Evolutionary conservation across 2,797 vertebrate genomes (phyloP), one percentile per base, ranked within the genome.

Genomic region (Chrosomus eos): DNA sequence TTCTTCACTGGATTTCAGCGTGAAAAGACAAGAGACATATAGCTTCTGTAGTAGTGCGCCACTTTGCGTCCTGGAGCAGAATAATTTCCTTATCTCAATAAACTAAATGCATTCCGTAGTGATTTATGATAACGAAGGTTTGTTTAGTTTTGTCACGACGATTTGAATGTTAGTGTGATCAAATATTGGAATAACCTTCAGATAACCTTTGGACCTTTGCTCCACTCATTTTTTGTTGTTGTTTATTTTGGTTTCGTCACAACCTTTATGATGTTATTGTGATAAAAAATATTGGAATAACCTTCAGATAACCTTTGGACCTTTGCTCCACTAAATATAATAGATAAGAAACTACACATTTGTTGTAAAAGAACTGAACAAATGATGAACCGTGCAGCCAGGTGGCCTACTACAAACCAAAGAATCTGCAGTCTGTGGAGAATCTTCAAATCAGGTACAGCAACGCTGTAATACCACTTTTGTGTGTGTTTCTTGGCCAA

Each of bases 1-100:
- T 86, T 88, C 85, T 66, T 85, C 70, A 26, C 16, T 73, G n/a
- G 53, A 26, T 10, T 10, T 67, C 28, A 33, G 68, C 31, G 19
- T 58, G 18, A 48, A 43, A 67, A 48, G 1, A 5, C 14, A 16
- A 40, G n/a, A n/a, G n/a, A n/a, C n/a, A n/a, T n/a, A n/a, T n/a
- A n/a, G 18, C 26, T 14, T 18, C 10, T 4, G 2, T 9, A 18
- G 5, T 13, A 13, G 10, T 26, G 76, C 66, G 76, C 36, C 83
- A 28, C 83, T 11, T 1, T 5, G 67, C 43, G 83, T 38, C 19
- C 55, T 7, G 76, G 76, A 60, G 66, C 23, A 21, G 45, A 51
- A 73, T 28, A 43, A 16, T 66, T 18, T 73, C 21, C 21, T 58
- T 40, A 18, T 66, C 45, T 8, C 10, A 16, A 6, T 13, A 6